Evolutionary conservation across 2,797 vertebrate genomes (phyloP).

Genomic region (Malurus splendens): DNA sequence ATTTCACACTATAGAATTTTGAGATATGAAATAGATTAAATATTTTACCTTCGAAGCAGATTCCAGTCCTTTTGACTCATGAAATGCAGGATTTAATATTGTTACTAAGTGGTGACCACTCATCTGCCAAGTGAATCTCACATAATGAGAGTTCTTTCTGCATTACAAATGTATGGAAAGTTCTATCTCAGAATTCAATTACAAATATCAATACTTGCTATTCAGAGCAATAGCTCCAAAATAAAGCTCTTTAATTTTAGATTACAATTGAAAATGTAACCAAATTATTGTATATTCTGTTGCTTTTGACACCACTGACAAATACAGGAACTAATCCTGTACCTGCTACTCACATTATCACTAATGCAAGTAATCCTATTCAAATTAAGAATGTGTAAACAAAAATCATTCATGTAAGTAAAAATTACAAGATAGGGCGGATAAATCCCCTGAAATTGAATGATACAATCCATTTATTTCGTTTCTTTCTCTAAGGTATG

Average conservation of each 20-base stretch:
- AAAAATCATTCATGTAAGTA: slow-evolving; percentile 19
- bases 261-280: slow-evolving; percentile 51
- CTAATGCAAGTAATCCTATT: slow-evolving; percentile 32
- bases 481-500: slow-evolving; percentile 7
- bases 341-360: slow-evolving; percentile 17
- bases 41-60: slow-evolving; percentile 78
- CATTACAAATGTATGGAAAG: slow-evolving; percentile 65
- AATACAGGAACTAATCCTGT: slow-evolving; percentile 33
- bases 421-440: slow-evolving; percentile 26
- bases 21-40: slow-evolving; percentile 3
- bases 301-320: slow-evolving; percentile 15
- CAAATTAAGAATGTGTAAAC: slow-evolving; percentile 18
- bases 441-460: slow-evolving; percentile 22
- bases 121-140: slow-evolving; percentile 75
- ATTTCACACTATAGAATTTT: slow-evolving; percentile 15
- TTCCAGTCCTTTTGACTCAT: slow-evolving; percentile 76
- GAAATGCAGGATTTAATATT: slow-evolving; percentile 80
- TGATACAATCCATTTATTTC: not conserved
- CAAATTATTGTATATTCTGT: slow-evolving; percentile 32
- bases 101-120: slow-evolving; percentile 78
- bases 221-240: slow-evolving; percentile 36
- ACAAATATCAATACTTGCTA: slow-evolving; percentile 49
- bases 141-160: slow-evolving; percentile 74
- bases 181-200: slow-evolving; percentile 42
- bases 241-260: slow-evolving; percentile 53